Base-by-base conservation (phyloP, 23 tunicate genomes). In the Ascidia mentula region DNA sequence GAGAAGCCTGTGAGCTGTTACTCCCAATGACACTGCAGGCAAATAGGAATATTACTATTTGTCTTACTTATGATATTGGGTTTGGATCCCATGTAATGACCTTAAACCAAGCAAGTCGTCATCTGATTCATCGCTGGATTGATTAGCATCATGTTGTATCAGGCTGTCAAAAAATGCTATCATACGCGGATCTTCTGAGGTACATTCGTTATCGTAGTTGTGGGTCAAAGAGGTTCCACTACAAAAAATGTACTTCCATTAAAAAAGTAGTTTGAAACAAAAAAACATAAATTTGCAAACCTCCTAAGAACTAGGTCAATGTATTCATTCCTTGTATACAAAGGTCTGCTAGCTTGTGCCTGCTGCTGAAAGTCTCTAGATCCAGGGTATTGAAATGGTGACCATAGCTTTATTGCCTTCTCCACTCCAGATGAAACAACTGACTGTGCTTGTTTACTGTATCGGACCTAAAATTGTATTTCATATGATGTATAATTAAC, bases 161-260 rank as follows among this genome's bases (percentile, higher is more conserved):
- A 90, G 72, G 40, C 96, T 90, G 70, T 90, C 96, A 46, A 90
- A 90, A 65, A 90, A 90, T n/a, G 96, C 96, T 69, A 90, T 60
- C 96, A 90, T 90, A 18, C 84, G 53, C 1, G 89, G 96, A 77
- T 90, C 96, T 72, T 90, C 96, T 26, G 72, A 40, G 13, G 82
- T 84, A 60, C 74, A 73, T 38, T 85, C 96, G 40, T 81, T 72
- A 34, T 80, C 87, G 40, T 90, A 85, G 46, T 84, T 85, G 36
- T 90, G 89, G 8, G 77, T 60, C 83, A 80, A 36, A 0, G 82
- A 32, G 6, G 78, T 76, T 6, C 84, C 86, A 81, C 89, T 90
- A 73, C 22, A 53, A 3, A 53, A 26, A 53, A 53, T 1, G 1
- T 53, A 26, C 1, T 53, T 20, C 7, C 1, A 53, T 53, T 53